These are phyloP conservation scores for Cyprinodon tularosa DNA, from an alignment of 2,113 vertebrate species.

Conservation along the genomic window DNA sequence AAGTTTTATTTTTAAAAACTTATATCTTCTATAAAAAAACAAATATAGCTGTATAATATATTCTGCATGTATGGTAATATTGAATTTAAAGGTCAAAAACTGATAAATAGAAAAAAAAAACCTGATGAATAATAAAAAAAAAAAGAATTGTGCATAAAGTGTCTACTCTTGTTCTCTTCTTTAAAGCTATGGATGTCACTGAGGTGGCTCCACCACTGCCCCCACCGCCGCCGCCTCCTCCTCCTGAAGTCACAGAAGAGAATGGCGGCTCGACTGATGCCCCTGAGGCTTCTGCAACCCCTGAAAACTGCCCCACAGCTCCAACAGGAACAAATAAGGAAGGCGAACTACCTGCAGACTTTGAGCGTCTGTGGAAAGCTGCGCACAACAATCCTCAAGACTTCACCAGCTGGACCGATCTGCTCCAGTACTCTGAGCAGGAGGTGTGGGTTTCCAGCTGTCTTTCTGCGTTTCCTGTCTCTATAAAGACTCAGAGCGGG, in stretches of 20 bases:
- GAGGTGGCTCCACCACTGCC: slow-evolving; percentile 23
- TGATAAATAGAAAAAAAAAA: no score
- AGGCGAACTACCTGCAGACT: slow-evolving; percentile 78
- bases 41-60: no score
- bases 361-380: slow-evolving; percentile 80
- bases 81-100: no score
- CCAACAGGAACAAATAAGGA: slow-evolving; percentile 63
- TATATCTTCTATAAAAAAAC: no score
- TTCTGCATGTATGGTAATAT: no score
- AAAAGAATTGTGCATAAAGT: no score
- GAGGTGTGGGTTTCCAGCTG: slow-evolving; percentile 71
- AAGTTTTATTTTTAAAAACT: no score
- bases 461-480: neutral
- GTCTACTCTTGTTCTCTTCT: neutral
- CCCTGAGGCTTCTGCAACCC: slow-evolving; percentile 12
- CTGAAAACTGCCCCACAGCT: slow-evolving; percentile 43
- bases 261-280: slow-evolving; percentile 23
- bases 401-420: slow-evolving; percentile 84
- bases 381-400: slow-evolving; percentile 80
- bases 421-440: slow-evolving; percentile 86
- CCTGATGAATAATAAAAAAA: no score
- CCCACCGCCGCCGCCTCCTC: slow-evolving; percentile 22
- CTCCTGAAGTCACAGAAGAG: slow-evolving; percentile 43
- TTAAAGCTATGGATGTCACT: slow-evolving; percentile 60
- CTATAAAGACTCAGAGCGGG: neutral